A percentile compares a stretch with the other conserved stretches of the same genome.
These are phyloP conservation scores for Enteromius paludinosus DNA, from an alignment of 2,797 vertebrate species.

Conservation along the genomic window DNA sequence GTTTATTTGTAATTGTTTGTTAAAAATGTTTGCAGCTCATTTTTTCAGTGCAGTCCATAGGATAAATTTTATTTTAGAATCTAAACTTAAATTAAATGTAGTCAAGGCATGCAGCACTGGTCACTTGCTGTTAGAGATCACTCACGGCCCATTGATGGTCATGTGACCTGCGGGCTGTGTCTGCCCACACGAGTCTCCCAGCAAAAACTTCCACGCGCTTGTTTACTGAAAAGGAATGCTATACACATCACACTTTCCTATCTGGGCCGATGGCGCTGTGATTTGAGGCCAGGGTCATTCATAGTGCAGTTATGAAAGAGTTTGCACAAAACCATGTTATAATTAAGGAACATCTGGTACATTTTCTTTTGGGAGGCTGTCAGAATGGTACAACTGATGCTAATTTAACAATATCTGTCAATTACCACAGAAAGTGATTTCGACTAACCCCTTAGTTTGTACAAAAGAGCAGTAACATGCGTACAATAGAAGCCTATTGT, in stretches of 20 bases:
- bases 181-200: not conserved
- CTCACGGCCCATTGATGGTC: not conserved
- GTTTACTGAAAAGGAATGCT: conserved; percentile 13
- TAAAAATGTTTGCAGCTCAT: not conserved
- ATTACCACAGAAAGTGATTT: not conserved
- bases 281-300: conserved; percentile 7
- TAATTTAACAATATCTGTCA: not conserved
- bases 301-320: conserved; percentile 9
- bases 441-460: not conserved
- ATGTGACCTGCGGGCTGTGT: not conserved
- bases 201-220: not conserved
- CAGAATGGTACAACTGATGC: not conserved
- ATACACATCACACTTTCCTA: conserved; percentile 16
- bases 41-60: not conserved
- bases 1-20: not conserved
- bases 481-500: not conserved
- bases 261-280: not conserved
- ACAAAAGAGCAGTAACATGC: not conserved
- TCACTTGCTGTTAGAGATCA: not conserved
- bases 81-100: not conserved
- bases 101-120: not conserved
- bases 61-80: not conserved
- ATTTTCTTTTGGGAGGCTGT: not conserved
- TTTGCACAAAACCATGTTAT: not conserved
- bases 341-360: not conserved